phyloP scores from a whole-genome alignment of 1,140 invertebrate species.

The Bilobella aurantiaca region DNA sequence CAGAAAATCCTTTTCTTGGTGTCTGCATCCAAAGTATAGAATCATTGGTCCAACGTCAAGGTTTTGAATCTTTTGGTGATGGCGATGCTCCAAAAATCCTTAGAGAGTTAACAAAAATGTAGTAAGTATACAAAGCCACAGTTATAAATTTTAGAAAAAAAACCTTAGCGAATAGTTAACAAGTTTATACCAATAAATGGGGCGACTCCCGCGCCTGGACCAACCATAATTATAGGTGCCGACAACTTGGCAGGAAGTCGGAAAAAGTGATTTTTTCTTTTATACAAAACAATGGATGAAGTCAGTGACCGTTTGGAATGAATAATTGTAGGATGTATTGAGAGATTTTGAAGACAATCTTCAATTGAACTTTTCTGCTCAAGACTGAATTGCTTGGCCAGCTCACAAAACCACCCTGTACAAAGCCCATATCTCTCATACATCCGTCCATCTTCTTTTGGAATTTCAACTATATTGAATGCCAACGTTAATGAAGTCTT shows the following conservation, averaged over 20 bases:
- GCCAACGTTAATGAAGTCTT: constrained; percentile 50
- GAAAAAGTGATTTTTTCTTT: constrained; percentile 50
- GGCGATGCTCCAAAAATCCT: constrained; percentile 51
- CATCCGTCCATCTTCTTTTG: constrained; percentile 36
- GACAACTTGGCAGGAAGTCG: constrained; percentile 45
- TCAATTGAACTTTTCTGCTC: neutral
- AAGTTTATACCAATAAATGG: constrained; percentile 69
- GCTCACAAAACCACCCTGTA: constrained; percentile 50
- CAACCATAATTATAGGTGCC: constrained; percentile 62
- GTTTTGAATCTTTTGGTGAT: constrained; percentile 36
- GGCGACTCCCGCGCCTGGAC: constrained; percentile 69
- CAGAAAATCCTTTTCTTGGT: constrained; percentile 53
- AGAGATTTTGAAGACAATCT: neutral
- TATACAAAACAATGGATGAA: constrained; percentile 46
- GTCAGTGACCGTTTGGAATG: neutral
- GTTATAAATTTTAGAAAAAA: constrained; percentile 1
- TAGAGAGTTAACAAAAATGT: neutral
- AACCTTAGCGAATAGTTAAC: too few species aligned
- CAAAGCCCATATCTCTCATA: constrained; percentile 52
- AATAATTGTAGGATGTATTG: constrained; percentile 37
- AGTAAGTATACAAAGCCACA: neutral
- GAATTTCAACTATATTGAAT: constrained; percentile 54
- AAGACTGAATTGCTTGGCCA: constrained; percentile 1
- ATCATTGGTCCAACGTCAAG: constrained; percentile 43
- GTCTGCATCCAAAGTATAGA: constrained; percentile 67